Evolutionary conservation across 2,888 invertebrate species (phyloP), one percentile per base, ranked within the genome.

Genomic region (Dastarcus helophoroides): DNA sequence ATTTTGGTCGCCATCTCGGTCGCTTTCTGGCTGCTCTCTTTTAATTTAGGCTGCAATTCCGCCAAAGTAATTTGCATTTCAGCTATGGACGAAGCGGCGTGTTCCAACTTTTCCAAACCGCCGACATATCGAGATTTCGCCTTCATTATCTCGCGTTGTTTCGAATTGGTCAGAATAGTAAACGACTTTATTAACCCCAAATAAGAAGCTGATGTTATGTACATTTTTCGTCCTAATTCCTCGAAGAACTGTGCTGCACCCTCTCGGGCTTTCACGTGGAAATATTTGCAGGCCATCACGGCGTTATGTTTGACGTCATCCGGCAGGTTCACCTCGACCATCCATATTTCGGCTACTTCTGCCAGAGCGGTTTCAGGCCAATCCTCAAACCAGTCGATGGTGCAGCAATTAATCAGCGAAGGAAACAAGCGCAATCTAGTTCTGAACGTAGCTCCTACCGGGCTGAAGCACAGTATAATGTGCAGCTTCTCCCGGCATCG

Each of bases 291-390:
- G 13, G 82, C 81, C 31, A 73, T 63, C 1, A 85, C 78, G 17
- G 78, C 72, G 26, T 75, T 65, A 3, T 58, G 42, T 56, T 80
- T 80, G 12, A 80, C 65, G 26, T 67, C 64, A 29, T 79, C 75
- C 1, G 71, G 62, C n/a, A 88, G 68, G 51, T 84, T 76, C 2
- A 85, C 74, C 37, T 76, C 72, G n/a, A 71, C 70, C 61, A 85
- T 76, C 56, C 76, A 84, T 48, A 72, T 69, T 46, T 76, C 65
- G n/a, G 88, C 88, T 3, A 80, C 77, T 66, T 70, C 76, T 60
- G 85, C 82, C 41, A 90, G 62, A 3, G 89, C 86, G 54, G 86
- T 82, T 60, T 84, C 82, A 3, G 89, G 89, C 89, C 89, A 89
- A 33, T 78, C 75, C 54, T 84, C 79, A 56, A 82, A 88, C 88